Conservation (phyloP, 2,888 invertebrate species). For the Caenorhabditis parvicauda region DNA sequence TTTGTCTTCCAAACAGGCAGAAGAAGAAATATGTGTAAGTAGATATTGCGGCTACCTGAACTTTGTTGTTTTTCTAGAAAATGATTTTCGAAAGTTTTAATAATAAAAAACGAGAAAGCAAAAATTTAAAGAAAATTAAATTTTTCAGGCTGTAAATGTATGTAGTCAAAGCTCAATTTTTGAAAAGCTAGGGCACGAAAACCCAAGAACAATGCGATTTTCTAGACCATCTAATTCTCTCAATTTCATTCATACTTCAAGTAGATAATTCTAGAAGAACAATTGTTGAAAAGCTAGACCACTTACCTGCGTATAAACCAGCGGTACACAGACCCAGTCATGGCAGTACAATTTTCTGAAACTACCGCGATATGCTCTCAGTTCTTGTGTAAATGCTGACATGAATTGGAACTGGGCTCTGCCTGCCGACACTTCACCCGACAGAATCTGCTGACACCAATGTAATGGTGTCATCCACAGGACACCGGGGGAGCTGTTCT, state of each 20-base stretch:
- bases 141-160: no score
- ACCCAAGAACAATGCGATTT: no score
- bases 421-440: conserved; percentile 16
- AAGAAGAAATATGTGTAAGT: conserved; percentile 64
- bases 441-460: conserved; percentile 47
- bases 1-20: conserved; percentile 63
- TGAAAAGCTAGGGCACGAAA: no score
- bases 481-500: conserved; percentile 44
- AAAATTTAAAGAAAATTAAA: neutral
- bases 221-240: no score
- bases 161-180: no score
- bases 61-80: neutral
- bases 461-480: conserved; percentile 52
- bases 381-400: conserved; percentile 26
- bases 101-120: neutral
- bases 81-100: neutral
- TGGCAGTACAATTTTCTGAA: conserved; percentile 40
- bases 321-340: conserved; percentile 51
- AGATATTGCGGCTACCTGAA: conserved; percentile 63
- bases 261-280: no score
- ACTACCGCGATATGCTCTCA: conserved; percentile 31
- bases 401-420: conserved; percentile 21
- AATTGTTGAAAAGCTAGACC: no score
- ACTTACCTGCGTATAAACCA: conserved; percentile 51
- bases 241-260: no score